A percentile compares a stretch with the other conserved stretches of the same genome.
Conservation (phyloP, 2,888 invertebrate genomes). For the Drosophila fungiperda region DNA sequence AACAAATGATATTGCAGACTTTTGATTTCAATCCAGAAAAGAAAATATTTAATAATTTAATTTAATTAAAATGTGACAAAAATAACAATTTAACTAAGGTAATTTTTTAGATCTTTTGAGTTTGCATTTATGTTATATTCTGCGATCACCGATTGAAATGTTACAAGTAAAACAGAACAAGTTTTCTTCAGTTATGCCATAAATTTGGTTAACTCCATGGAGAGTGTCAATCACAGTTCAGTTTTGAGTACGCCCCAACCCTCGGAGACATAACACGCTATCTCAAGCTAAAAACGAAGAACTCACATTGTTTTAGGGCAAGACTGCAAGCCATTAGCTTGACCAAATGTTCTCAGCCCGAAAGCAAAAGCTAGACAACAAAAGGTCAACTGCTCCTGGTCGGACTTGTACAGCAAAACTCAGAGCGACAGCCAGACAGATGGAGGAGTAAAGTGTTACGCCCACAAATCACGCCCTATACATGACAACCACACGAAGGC, state of each 20-base stretch:
- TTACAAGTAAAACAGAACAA: too few relatives aligned
- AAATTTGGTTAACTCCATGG: conserved; percentile 3
- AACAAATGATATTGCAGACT: not conserved
- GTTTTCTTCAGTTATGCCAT: not conserved
- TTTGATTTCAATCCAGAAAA: not conserved
- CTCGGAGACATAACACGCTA: not conserved
- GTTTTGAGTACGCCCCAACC: not conserved
- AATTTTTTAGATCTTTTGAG: not conserved
- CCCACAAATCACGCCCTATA: conserved; percentile 76
- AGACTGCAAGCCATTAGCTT: conserved; percentile 65
- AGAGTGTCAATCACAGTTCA: conserved; percentile 40
- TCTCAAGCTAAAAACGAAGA: conserved; percentile 14
- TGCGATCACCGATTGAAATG: not conserved
- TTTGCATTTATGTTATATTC: not conserved
- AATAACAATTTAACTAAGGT: not conserved
- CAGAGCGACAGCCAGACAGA: conserved; percentile 1
- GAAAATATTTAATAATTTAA: not conserved
- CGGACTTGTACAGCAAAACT: conserved; percentile 19
- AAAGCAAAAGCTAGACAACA: conserved; percentile 73
- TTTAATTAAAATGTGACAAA: not conserved
- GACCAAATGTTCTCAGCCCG: conserved; percentile 54
- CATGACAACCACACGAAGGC: conserved; percentile 54
- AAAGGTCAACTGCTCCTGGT: conserved; percentile 54
- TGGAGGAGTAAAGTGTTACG: conserved; percentile 68
- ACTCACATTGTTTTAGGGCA: conserved; percentile 40